Evolutionary conservation across 2,888 invertebrate genomes (phyloP).

Genomic region (Tetramorium bicarinatum): DNA sequence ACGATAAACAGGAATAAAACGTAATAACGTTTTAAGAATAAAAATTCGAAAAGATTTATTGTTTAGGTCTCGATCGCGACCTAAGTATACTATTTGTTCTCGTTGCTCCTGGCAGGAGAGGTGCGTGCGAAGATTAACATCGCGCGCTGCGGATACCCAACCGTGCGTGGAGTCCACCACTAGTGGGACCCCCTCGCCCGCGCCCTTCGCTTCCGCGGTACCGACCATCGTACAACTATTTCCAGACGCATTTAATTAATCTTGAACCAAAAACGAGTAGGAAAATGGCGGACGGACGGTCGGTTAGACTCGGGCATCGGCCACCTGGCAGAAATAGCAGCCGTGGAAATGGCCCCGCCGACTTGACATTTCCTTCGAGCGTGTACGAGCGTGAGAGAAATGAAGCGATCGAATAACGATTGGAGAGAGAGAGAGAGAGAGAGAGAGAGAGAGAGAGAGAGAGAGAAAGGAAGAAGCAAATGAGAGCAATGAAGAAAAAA

Average conservation of each 20-base stretch:
- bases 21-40: neutral
- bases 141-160: conserved; percentile 72
- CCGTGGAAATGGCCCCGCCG: conserved; percentile 64
- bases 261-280: conserved; percentile 82
- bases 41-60: neutral
- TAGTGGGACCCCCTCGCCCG: conserved; percentile 42
- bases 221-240: conserved; percentile 78
- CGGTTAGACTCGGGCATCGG: conserved; percentile 53
- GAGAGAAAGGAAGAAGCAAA: neutral
- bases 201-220: conserved; percentile 19
- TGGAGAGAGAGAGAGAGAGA: neutral
- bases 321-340: conserved; percentile 85
- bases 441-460: neutral
- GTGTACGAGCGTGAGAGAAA: conserved; percentile 28
- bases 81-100: conserved; percentile 54
- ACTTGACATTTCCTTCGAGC: conserved; percentile 60
- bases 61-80: conserved; percentile 60
- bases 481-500: conserved; percentile 69
- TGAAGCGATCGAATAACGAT: neutral
- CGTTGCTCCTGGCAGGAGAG: conserved; percentile 51
- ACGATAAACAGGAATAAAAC: neutral
- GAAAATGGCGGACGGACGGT: conserved; percentile 76
- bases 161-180: conserved; percentile 61
- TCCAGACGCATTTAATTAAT: conserved; percentile 84
- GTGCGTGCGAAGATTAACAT: conserved; percentile 74